These are phyloP conservation scores for Cyclura pinguis DNA, from an alignment of 2,797 vertebrate species.

Conservation along the genomic window DNA sequence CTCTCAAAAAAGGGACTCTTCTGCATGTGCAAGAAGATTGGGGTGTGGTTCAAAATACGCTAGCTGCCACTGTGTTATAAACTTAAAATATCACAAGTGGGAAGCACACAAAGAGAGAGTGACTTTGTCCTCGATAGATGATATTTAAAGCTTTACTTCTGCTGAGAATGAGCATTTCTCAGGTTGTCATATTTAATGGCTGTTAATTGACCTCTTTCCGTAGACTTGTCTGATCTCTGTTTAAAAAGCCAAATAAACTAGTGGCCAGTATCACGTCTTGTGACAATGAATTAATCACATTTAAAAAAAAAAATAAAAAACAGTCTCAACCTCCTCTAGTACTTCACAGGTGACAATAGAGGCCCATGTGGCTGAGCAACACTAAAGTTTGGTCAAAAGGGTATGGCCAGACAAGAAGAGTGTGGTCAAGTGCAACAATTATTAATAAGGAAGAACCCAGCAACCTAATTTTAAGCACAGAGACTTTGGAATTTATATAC, in stretches of 20 bases:
- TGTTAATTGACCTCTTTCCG: too few species aligned
- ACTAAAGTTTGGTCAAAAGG: too few species aligned
- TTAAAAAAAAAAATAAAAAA: too few species aligned
- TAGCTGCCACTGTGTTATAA: not conserved
- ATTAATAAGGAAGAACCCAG: too few species aligned
- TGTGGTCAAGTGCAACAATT: too few species aligned
- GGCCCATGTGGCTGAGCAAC: too few species aligned
- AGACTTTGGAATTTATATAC: too few species aligned
- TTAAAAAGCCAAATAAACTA: not conserved
- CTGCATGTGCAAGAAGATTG: not conserved
- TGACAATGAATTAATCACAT: not conserved
- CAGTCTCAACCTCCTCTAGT: too few species aligned
- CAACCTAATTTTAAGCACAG: too few species aligned
- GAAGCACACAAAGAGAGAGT: too few species aligned
- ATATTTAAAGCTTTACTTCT: not conserved
- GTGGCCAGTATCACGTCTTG: not conserved
- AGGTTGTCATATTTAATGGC: not conserved
- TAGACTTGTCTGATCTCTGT: not conserved
- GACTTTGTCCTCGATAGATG: not conserved
- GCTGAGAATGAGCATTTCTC: not conserved
- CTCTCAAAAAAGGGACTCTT: not conserved
- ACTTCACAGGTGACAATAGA: too few species aligned
- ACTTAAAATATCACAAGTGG: not conserved
- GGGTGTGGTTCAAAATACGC: not conserved
- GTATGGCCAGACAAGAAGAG: too few species aligned